These are phyloP conservation scores for Oreochromis tanganicae DNA, from an alignment of 2,113 vertebrate genomes.

Conservation along the genomic window DNA sequence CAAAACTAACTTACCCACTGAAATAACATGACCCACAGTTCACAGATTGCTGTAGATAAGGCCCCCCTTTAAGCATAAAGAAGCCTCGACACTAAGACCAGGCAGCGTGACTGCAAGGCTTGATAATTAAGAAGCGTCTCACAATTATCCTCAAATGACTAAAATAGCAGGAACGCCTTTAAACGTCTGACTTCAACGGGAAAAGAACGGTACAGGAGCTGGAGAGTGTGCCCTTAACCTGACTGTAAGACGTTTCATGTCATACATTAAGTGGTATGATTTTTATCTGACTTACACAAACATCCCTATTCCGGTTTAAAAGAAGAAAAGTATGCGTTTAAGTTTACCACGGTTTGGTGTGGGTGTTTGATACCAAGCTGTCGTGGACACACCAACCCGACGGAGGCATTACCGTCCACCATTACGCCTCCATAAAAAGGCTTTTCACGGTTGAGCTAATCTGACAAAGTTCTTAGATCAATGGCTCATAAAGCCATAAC, in stretches of 20 bases:
- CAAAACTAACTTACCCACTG: neutral
- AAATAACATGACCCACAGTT: neutral
- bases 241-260: neutral
- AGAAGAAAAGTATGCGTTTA: neutral
- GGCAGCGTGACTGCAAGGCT: neutral
- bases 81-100: neutral
- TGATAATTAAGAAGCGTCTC: neutral
- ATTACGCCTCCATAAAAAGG: slow-evolving; percentile 70
- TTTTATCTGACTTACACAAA: neutral
- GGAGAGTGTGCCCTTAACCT: neutral
- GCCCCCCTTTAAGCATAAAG: neutral
- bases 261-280: neutral
- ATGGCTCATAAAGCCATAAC: slow-evolving; percentile 17
- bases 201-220: neutral
- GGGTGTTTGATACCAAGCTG: slow-evolving; percentile 24
- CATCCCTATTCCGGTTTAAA: slow-evolving; percentile 46
- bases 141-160: neutral
- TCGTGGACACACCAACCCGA: slow-evolving; percentile 51
- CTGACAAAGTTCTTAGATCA: slow-evolving; percentile 68
- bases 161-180: neutral
- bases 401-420: slow-evolving; percentile 57
- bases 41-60: neutral
- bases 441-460: slow-evolving; percentile 68
- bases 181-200: neutral
- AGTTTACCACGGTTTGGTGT: neutral